Conservation (phyloP, 2,113 vertebrate species). For the Bubo blakistoni region DNA sequence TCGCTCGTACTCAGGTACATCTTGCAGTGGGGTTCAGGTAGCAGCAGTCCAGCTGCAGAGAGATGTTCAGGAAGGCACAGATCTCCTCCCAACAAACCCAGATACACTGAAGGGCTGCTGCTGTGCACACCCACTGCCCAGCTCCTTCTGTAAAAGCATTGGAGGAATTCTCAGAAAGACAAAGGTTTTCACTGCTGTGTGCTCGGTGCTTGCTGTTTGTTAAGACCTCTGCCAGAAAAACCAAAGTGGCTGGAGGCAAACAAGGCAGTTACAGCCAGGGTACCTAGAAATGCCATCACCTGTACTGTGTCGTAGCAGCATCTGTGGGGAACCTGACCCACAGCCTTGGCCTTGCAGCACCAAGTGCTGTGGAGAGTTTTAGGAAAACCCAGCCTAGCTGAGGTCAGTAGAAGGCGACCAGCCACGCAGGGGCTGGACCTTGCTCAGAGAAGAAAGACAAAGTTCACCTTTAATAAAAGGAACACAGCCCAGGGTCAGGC, state of each 20-base stretch:
- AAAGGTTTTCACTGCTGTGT: neutral
- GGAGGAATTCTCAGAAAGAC: neutral
- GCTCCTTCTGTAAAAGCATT: neutral
- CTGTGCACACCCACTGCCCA: neutral
- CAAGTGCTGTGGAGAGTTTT: neutral
- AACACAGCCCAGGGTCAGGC: neutral
- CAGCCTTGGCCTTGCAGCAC: too few species aligned
- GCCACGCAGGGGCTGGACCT: too few species aligned
- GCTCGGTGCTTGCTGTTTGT: neutral
- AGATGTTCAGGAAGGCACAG: neutral
- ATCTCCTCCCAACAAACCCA: neutral
- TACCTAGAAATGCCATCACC: neutral
- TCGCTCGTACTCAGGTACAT: neutral
- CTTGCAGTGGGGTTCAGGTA: neutral
- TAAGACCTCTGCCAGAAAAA: neutral
- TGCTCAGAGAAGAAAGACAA: neutral
- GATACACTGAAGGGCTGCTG: neutral
- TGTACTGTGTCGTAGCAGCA: neutral
- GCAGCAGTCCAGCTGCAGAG: neutral
- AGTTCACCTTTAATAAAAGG: neutral
- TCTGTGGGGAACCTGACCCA: too few species aligned
- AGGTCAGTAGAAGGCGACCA: neutral
- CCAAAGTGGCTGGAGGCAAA: neutral
- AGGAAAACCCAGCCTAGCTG: neutral
- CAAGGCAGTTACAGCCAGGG: neutral